Conservation (phyloP, 2,113 vertebrate species). For the Uropsilus gracilis region DNA sequence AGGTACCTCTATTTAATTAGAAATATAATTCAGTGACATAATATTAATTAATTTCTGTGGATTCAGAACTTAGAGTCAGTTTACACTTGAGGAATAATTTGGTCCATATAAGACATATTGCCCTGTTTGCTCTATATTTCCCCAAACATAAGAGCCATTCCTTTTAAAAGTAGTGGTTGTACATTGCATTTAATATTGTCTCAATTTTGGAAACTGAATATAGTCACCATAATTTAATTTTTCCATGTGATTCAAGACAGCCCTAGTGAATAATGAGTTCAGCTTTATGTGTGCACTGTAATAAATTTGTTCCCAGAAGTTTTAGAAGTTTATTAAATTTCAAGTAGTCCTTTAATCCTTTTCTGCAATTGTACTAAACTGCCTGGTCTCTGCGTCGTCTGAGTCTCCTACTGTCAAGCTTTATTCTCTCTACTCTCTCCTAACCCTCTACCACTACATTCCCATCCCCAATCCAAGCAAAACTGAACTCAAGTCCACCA, state of each 20-base stretch:
- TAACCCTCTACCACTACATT: background rate
- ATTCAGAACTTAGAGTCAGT: background rate
- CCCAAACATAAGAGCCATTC: background rate
- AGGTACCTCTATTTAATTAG: background rate
- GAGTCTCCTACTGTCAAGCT: background rate
- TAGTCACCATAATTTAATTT: background rate
- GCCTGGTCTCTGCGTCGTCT: fast-evolving
- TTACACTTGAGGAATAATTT: background rate
- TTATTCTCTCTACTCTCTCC: background rate
- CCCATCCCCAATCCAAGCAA: background rate
- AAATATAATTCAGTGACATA: background rate
- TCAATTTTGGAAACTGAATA: background rate
- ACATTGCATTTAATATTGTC: background rate
- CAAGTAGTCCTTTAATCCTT: background rate
- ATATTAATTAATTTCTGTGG: background rate
- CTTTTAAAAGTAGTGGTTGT: background rate
- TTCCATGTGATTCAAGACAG: background rate
- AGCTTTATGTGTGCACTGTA: background rate
- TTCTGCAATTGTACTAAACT: background rate
- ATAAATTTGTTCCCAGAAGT: background rate
- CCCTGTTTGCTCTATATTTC: background rate
- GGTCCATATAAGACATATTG: too few relatives aligned
- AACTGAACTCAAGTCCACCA: background rate
- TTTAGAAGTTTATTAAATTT: constrained; percentile 36
- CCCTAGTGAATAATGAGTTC: background rate